Evolutionary conservation across 2,888 invertebrate species (phyloP), one percentile per base, ranked within the genome.

Genomic region (Mythimna impura): DNA sequence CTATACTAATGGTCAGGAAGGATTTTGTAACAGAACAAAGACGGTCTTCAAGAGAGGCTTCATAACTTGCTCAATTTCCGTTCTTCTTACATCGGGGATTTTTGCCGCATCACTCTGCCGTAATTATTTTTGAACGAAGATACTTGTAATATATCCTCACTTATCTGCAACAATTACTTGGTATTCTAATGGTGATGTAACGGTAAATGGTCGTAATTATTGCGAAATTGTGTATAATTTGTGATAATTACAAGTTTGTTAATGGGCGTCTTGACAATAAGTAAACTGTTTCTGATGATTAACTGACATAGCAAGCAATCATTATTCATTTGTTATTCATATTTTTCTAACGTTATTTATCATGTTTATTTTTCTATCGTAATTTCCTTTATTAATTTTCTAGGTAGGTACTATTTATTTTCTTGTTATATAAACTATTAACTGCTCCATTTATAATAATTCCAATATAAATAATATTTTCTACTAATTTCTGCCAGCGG

Each of bases 11-110:
- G 68, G 61, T 10, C 55, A 63, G 74, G 62, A 79, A 71, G 80
- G 71, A 79, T 79, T 69, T 74, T 68, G 75, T 79, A 68, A 82
- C 62, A 67, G 66, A 78, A 79, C 80, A 69, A 74, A 66, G 74
- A 63, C 57, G 55, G 62, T 70, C 61, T 65, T 58, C 60, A 43
- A 58, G 61, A 72, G 67, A 66, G 30, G 54, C 80, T 71, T 79
- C 66, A 57, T 71, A 80, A 82, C 67, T 74, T 82, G 67, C 55
- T 55, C 75, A 81, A 81, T 82, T 74, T 81, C 80, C 83, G 83
- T 63, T 78, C 34, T 68, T 60, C 70, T 57, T 71, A 71, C 83
- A 61, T 57, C 36, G 55, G 40, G 70, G 65, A 78, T 79, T 66
- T 73, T 20, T 67, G 67, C 62, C 62, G 54, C 57, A 68, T 78